Percentiles rank a stretch among this genome's conserved stretches.
Conservation (phyloP, 2,113 vertebrate genomes). For the Albula goreensis region DNA sequence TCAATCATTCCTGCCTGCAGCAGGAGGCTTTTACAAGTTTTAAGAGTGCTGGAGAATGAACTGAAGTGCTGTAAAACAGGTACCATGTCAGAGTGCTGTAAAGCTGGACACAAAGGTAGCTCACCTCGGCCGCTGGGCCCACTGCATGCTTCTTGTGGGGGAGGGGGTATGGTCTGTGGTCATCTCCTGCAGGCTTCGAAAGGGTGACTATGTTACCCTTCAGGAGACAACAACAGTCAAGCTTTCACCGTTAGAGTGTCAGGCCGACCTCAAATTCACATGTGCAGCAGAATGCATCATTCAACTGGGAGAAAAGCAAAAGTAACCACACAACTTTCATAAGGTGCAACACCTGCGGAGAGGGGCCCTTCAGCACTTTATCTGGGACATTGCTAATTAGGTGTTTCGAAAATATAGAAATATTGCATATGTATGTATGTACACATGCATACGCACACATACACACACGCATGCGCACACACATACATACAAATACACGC, state of each 20-base stretch:
- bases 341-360: conserved; percentile 45
- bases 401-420: not conserved
- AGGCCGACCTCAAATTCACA: conserved; percentile 50
- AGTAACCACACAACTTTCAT: conserved; percentile 22
- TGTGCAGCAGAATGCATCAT: conserved; percentile 45
- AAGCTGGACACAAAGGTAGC: conserved; percentile 55
- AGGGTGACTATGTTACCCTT: conserved; percentile 67
- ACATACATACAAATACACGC: not conserved
- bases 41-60: not conserved
- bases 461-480: too few species aligned
- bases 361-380: conserved; percentile 8
- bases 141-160: conserved; percentile 38
- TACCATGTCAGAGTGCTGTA: conserved; percentile 8
- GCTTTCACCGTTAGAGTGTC: conserved; percentile 59
- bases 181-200: conserved; percentile 52
- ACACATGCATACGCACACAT: too few species aligned
- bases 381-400: not conserved
- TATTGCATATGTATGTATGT: not conserved
- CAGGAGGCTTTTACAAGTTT: not conserved
- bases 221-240: conserved; percentile 71
- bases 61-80: not conserved
- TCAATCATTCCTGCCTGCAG: not conserved
- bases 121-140: conserved; percentile 53
- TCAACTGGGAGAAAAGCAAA: conserved; percentile 42
- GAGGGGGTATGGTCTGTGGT: conserved; percentile 50